These are phyloP conservation scores for Himalopsyche anomala DNA, from an alignment of 2,888 invertebrate species.

Conservation along the genomic window DNA sequence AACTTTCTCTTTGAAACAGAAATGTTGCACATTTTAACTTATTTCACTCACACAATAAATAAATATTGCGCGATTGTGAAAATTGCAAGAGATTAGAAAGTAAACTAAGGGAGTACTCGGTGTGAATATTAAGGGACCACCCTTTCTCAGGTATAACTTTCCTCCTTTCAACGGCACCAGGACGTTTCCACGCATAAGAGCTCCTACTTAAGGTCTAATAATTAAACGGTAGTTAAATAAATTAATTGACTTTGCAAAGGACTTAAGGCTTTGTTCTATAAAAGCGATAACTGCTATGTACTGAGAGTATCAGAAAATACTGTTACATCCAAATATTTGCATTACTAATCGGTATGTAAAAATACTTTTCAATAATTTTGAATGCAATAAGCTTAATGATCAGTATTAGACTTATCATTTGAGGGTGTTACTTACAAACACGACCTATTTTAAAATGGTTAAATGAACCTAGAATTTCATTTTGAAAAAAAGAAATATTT, in stretches of 20 bases:
- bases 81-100: background rate
- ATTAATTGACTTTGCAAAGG: conserved; percentile 35
- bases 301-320: background rate
- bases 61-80: background rate
- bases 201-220: conserved; percentile 54
- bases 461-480: too few relatives aligned
- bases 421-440: too few relatives aligned
- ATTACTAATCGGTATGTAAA: too few relatives aligned
- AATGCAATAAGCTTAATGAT: too few relatives aligned
- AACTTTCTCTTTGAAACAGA: too few relatives aligned
- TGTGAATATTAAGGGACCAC: conserved; percentile 22
- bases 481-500: too few relatives aligned
- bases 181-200: conserved; percentile 52
- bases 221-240: conserved; percentile 57
- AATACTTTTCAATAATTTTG: too few relatives aligned
- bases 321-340: background rate
- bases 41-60: too few relatives aligned
- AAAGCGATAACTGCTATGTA: background rate
- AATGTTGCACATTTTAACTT: too few relatives aligned
- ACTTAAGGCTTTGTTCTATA: conserved; percentile 22
- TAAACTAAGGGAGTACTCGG: background rate
- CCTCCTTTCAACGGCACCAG: conserved; percentile 4
- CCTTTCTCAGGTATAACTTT: conserved; percentile 25
- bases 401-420: too few relatives aligned
- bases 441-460: too few relatives aligned